phyloP scores from a whole-genome alignment of 2,797 vertebrate genomes.

The Orientallactaga sibirica region DNA sequence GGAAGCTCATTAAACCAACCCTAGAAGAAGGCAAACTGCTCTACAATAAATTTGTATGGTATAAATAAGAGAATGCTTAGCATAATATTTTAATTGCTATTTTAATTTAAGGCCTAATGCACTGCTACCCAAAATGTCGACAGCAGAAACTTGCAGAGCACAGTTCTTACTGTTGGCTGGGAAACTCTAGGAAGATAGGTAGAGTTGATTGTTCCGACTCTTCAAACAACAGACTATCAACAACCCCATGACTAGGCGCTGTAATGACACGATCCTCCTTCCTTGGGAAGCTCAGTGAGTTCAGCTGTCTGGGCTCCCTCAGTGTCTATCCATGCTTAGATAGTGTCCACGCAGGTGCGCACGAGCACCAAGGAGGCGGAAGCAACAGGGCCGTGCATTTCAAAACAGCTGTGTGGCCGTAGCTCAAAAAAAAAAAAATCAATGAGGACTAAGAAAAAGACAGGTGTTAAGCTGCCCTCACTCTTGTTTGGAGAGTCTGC shows the following conservation, averaged over 20 bases:
- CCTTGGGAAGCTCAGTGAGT: background rate
- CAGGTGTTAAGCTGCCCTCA: background rate
- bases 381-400: background rate
- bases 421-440: background rate
- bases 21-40: conserved; percentile 70
- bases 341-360: background rate
- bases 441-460: background rate
- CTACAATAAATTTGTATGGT: conserved; percentile 68
- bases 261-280: background rate
- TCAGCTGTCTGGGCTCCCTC: rapidly evolving
- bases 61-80: conserved; percentile 75
- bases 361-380: background rate
- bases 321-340: background rate
- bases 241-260: rapidly evolving
- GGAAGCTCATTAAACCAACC: conserved; percentile 69
- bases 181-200: background rate
- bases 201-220: background rate
- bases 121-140: conserved; percentile 44
- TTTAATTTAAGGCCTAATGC: conserved; percentile 71
- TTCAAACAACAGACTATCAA: background rate
- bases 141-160: background rate
- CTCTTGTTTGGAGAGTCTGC: too few species aligned
- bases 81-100: conserved; percentile 77
- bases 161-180: background rate
- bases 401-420: background rate